Base-by-base conservation (phyloP, 2,888 invertebrate species). In the Belgica antarctica region DNA sequence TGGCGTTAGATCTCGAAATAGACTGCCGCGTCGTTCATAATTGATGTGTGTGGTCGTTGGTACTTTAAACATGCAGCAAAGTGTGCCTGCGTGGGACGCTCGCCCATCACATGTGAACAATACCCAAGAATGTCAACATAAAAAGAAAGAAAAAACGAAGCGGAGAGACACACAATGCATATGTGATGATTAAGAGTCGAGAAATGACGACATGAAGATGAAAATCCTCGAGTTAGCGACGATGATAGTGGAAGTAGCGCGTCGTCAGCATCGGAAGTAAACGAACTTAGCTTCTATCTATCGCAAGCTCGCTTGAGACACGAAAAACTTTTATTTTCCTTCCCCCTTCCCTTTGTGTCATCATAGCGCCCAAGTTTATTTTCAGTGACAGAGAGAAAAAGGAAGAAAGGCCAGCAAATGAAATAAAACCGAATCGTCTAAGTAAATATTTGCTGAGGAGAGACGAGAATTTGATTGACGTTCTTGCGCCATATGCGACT, bases 131-230 rank as follows among this genome's bases (percentile, higher is more conserved):
- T 62, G 62, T 62, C 62, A 62, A 62, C 62, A 62, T n/a, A 62
- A 65, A 22, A 65, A 25, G 12, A 24, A 63, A n/a, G n/a, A 52
- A 68, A 68, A 68, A 52, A 52, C 27, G 52, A 19, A n/a, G n/a
- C n/a, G n/a, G n/a, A 25, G 65, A 65, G 68, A 68, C 68, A 68
- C 68, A 57, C 57, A 68, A 25, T 68, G 68, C 68, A 68, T 68
- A 68, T 68, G 68, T 57, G 68, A 68, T 57, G 68, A 68, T 68
- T 68, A 68, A 57, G 27, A 59, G 59, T 27, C 27, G n/a, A 59
- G 7, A 59, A 57, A 68, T 68, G 68, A 57, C 57, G 68, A 46
- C 28, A 68, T 52, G 52, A 28, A 66, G n/a, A 41, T 63, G 22
- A 63, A 63, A 2, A n/a, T 15, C 46, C n/a, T n/a, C 46, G 15